Percentiles rank a stretch among this genome's conserved stretches.
These are phyloP conservation scores for Aspidoscelis tigris DNA, from an alignment of 2,113 vertebrate species.

Conservation along the genomic window DNA sequence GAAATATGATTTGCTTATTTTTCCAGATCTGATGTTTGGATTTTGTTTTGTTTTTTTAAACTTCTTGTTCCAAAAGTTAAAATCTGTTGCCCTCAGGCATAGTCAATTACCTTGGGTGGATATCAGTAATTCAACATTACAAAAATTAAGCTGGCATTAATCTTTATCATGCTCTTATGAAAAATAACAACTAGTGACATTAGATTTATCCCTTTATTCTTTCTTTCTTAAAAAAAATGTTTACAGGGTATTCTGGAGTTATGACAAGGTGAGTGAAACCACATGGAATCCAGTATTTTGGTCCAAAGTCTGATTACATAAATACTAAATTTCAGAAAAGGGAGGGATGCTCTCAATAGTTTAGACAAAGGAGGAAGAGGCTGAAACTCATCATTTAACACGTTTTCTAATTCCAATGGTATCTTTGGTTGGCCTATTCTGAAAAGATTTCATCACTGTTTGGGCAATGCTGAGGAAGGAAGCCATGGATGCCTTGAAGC, in stretches of 20 bases:
- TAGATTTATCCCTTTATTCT: background rate
- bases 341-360: background rate
- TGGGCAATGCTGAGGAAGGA: background rate
- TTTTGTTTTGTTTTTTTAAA: too few relatives aligned
- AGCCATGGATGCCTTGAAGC: slow-evolving; percentile 15
- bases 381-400: slow-evolving; percentile 35
- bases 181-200: background rate
- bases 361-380: slow-evolving; percentile 6
- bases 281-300: background rate
- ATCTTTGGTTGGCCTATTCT: background rate
- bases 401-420: background rate
- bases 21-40: background rate
- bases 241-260: background rate
- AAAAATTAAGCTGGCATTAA: background rate
- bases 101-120: background rate
- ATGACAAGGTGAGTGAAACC: background rate
- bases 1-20: slow-evolving; percentile 41
- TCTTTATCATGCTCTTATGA: background rate
- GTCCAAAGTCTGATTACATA: background rate
- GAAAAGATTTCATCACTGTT: background rate
- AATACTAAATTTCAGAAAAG: background rate
- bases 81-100: background rate
- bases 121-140: background rate
- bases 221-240: background rate
- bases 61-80: background rate